phyloP scores from a whole-genome alignment of 1,140 invertebrate species.

The Xylocopa sonorina region DNA sequence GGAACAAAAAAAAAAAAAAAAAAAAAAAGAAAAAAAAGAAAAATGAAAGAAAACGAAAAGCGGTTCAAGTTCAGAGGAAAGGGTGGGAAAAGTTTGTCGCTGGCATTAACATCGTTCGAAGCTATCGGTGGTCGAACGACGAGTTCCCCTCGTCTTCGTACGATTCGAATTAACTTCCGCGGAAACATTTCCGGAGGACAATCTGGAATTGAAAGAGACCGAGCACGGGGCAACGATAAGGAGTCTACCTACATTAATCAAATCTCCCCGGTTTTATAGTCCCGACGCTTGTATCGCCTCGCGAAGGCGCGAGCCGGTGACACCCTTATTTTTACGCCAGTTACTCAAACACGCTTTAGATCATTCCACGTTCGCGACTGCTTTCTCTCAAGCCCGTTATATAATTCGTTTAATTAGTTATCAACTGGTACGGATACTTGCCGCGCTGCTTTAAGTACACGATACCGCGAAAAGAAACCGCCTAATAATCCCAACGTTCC shows the following conservation, averaged over 20 bases:
- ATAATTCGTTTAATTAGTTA: not conserved
- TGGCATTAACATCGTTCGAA: not conserved
- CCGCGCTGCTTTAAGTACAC: no score
- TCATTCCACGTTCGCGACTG: not conserved
- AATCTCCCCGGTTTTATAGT: not conserved
- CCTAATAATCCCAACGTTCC: no score
- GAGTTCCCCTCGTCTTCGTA: not conserved
- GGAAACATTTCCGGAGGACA: not conserved
- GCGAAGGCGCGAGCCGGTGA: not conserved
- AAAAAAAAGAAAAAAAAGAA: not conserved
- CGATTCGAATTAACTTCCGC: conserved; percentile 7
- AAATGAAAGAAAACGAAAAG: no score
- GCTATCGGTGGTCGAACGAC: not conserved
- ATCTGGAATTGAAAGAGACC: not conserved
- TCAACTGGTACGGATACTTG: no score
- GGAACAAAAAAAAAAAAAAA: not conserved
- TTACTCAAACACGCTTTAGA: not conserved
- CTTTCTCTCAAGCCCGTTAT: not conserved
- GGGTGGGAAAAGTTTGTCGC: conserved; percentile 6
- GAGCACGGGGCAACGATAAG: not conserved
- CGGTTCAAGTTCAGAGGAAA: conserved; percentile 10
- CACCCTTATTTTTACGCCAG: not conserved
- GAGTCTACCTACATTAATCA: conserved; percentile 7
- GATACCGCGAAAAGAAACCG: no score
- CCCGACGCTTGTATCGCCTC: no score